Evolutionary conservation across 2,797 vertebrate species (phyloP), one percentile per base, ranked within the genome.

Genomic region (Acrocephalus scirpaceus): DNA sequence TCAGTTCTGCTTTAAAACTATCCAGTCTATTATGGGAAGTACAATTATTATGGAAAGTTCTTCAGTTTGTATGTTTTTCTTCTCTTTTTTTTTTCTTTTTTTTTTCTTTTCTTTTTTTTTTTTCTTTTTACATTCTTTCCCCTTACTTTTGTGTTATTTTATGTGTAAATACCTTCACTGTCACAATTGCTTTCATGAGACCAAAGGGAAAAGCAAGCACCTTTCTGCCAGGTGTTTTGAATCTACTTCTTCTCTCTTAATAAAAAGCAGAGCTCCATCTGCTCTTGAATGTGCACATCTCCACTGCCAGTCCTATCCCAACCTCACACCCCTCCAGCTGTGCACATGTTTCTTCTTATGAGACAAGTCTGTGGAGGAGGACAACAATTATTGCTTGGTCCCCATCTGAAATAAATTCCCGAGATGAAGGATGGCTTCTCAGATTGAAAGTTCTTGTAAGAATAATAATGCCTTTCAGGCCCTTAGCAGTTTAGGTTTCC

Each of bases 161-260:
- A 30, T 40, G 13, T 44, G 9, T 81, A 51, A 72, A 26, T 72
- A 20, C 45, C 60, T 93, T 67, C 56, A 30, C 36, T 66, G 12
- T 81, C 64, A 75, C 62, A 84, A 70, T 45, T 58, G 30, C 32
- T 95, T 93, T 93, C 86, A 71, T 56, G 19, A 90, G 51, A 71
- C 86, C 14, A 32, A 93, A 91, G 32, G 77, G 66, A 91, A 92
- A 72, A 92, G 20, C 20, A 73, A 95, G 73, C 56, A 42, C 92
- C 86, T 96, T 95, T 89, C 93, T 58, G 21, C 69, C 96, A 97
- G 88, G 93, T 97, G 94, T 94, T 97, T 97, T 96, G 82, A 96
- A 95, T 97, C 87, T 95, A 73, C 53, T 91, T 64, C 65, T 92
- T 57, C 92, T 79, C 60, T 87, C 71, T 90, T 96, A 97, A 97